Evolutionary conservation across 2,888 invertebrate genomes (phyloP), one percentile per base, ranked within the genome.

Genomic region (Megastigmus dorsalis): DNA sequence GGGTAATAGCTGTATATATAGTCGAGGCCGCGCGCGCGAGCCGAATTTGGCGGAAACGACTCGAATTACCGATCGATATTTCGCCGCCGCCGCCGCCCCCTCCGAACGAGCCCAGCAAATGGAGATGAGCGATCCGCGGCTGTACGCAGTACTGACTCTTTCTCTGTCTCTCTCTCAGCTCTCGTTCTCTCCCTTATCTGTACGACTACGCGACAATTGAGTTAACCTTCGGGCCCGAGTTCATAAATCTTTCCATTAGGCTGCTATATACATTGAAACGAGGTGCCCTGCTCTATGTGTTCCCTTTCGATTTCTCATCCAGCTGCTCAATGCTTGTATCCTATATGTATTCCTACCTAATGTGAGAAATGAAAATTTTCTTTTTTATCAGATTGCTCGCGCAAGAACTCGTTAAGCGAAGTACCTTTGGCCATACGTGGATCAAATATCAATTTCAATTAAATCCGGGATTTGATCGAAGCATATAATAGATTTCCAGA

Each of bases 301-400:
- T n/a, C n/a, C n/a, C 38, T 13, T 65, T 55, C 43, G 38, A 65
- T 65, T 59, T 52, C 15, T 43, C 7, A 7, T 36, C 4, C 59
- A 28, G 36, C 18, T 43, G 43, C 10, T 93, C 92, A 82, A 92
- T 93, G 85, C n/a, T n/a, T n/a, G n/a, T n/a, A n/a, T n/a, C n/a
- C n/a, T n/a, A n/a, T n/a, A n/a, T n/a, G n/a, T n/a, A n/a, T 97
- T 97, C 9, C 7, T 15, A n/a, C 13, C 26, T 30, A 36, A 41
- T 66, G 20, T 0, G 33, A 28, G 33, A 55, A 55, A 13, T 38
- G 9, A 36, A 52, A 10, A 10, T 10, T 13, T 18, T 41, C 28
- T 13, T 9, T 30, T 36, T 36, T 52, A n/a, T 1, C 26, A 52
- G n/a, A n/a, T n/a, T n/a, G 28, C 50, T 52, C 13, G 10, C 26